Percentiles rank a stretch among this genome's conserved stretches.
Evolutionary conservation across 2,888 invertebrate species (phyloP).

Genomic region (Mongoloraphidia duomilia): DNA sequence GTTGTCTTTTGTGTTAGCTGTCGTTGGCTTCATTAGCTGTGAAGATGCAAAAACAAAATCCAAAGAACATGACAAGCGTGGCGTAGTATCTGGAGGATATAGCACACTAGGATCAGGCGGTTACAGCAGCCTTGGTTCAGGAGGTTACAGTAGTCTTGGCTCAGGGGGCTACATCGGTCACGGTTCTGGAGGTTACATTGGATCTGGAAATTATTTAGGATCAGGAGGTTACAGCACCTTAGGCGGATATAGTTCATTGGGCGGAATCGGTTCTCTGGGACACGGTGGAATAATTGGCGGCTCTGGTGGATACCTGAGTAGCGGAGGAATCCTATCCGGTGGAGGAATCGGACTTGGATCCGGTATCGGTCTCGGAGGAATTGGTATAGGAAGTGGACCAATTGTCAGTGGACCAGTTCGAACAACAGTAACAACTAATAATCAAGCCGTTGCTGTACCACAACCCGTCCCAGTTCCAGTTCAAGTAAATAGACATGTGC

Average conservation of each 20-base stretch:
- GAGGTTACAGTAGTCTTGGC: background rate
- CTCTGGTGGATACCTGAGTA: background rate
- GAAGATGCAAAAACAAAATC: background rate
- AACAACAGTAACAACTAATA: slow-evolving; percentile 25
- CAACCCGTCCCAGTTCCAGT: slow-evolving; percentile 27
- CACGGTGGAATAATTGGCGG: slow-evolving; percentile 8
- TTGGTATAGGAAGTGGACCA: slow-evolving; percentile 9
- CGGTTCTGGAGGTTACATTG: slow-evolving; percentile 4
- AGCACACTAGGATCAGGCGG: background rate
- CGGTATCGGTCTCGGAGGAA: slow-evolving; percentile 9
- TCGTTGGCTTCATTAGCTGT: background rate
- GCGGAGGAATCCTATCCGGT: slow-evolving; percentile 7
- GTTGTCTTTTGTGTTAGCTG: background rate
- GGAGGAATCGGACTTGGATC: slow-evolving; percentile 6
- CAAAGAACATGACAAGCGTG: background rate
- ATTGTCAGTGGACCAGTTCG: slow-evolving; percentile 26
- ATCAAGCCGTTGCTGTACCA: slow-evolving; percentile 24
- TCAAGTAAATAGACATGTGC: slow-evolving; percentile 35
- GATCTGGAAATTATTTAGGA: slow-evolving; percentile 18
- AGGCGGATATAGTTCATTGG: slow-evolving; percentile 20
- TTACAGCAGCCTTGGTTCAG: background rate
- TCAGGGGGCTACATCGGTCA: slow-evolving; percentile 4
- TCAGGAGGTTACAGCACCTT: slow-evolving; percentile 20
- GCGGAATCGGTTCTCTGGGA: slow-evolving; percentile 5
- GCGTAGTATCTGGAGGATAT: background rate